Evolutionary conservation across 2,797 vertebrate genomes (phyloP), one percentile per base, ranked within the genome.

Genomic region (Tinamus major): DNA sequence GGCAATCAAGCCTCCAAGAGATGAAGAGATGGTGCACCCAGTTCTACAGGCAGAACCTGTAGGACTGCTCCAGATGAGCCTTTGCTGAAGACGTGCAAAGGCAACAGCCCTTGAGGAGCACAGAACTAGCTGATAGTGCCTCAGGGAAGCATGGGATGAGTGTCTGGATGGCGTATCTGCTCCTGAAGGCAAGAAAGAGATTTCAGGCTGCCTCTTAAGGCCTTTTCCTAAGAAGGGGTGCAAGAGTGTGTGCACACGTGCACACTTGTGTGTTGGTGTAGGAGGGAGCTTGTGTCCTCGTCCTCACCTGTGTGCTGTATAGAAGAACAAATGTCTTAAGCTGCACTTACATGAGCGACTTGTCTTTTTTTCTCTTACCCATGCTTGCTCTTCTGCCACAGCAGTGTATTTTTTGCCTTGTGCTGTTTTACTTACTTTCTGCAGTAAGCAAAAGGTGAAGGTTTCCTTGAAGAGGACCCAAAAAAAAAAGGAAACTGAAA

Each of bases 1-100:
- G 76, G 71, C 91, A 86, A 72, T 78, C 64, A 79, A 10, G 44
- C 48, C 64, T 82, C 64, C 68, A 48, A 72, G 79, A 95, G 90
- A 85, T 1, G 0, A 48, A 76, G 79, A 95, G 90, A 85, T 1
- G 0, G 86, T 63, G 69, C 76, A 81, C 93, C 92, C 67, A 71
- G 95, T 95, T 95, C 79, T 79, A 89, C 96, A 71, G 84, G 95
- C 75, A 65, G 92, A 96, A 96, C 96, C 92, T 94, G 96, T 59
- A 94, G 61, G 48, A 80, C 92, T 70, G 44, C 84, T 94, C 68
- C 49, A 78, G 69, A 83, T 42, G 72, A 92, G 80, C 24, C 69
- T 91, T 42, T 69, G 48, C 58, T 31, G 76, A 87, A 96, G 86
- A 64, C 71, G 63, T 59, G 91, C 87, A 94, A 90, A 94, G 56